Evolutionary conservation across 2,113 vertebrate species (phyloP).

Genomic region (Ahaetulla prasina): DNA sequence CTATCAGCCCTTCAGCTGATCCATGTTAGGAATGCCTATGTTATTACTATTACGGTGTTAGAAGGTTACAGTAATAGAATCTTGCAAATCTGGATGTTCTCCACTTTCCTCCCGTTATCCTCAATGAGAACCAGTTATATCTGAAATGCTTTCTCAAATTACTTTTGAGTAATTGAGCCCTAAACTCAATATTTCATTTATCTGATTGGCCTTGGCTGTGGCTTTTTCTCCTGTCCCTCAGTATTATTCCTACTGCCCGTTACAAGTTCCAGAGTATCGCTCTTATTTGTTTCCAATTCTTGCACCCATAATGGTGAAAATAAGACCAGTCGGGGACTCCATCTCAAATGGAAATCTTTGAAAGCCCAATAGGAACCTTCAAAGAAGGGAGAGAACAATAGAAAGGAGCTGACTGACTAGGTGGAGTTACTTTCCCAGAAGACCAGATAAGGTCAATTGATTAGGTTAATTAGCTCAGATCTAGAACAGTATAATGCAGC

Average conservation of each 20-base stretch:
- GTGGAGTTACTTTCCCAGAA: not conserved
- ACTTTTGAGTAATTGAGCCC: not conserved
- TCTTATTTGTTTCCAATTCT: not conserved
- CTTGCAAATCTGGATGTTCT: not conserved
- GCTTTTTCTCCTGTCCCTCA: not conserved
- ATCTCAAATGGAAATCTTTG: not conserved
- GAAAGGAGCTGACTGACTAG: not conserved
- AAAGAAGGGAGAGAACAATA: not conserved
- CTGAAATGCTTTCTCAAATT: not conserved
- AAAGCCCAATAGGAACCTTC: not conserved
- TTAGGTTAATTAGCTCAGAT: not conserved
- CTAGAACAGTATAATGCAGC: not conserved
- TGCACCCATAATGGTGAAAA: not conserved
- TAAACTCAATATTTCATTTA: not conserved
- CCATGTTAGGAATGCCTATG: not conserved
- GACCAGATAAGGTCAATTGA: not conserved
- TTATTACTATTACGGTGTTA: not conserved
- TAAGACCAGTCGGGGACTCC: not conserved
- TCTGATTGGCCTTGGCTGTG: not conserved
- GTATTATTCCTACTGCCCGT: not conserved
- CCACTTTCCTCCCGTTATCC: not conserved
- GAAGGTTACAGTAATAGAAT: not conserved
- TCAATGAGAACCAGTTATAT: not conserved
- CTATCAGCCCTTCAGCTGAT: not conserved
- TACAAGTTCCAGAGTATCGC: not conserved